phyloP scores from a whole-genome alignment of 2,113 vertebrate genomes.

The Cranoglanis bouderius region DNA sequence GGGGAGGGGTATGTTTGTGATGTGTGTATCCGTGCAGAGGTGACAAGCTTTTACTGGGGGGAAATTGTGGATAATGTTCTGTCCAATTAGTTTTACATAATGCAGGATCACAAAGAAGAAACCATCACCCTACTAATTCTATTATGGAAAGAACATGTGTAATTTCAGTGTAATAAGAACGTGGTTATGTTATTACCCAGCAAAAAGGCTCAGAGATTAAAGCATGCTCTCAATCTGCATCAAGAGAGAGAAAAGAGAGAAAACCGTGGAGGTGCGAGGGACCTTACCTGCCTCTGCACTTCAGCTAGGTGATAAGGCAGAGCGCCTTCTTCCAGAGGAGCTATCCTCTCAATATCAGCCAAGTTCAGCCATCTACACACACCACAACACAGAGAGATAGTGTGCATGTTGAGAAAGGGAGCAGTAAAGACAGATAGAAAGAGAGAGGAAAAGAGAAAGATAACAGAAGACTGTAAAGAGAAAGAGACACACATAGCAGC shows the following conservation, averaged over 20 bases:
- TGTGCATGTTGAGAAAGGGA: neutral
- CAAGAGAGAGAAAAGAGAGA: constrained; percentile 21
- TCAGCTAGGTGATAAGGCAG: constrained; percentile 89
- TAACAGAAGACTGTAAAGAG: neutral
- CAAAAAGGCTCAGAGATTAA: constrained; percentile 59
- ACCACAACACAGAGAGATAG: constrained; percentile 11
- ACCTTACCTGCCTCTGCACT: constrained; percentile 85
- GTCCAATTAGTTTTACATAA: constrained; percentile 73
- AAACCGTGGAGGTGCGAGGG: neutral
- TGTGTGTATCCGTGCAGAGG: constrained; percentile 67
- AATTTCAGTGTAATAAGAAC: constrained; percentile 62
- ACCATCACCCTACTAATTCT: constrained; percentile 71
- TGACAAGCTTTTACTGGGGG: constrained; percentile 68
- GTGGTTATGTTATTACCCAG: constrained; percentile 53
- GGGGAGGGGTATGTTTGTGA: constrained; percentile 68
- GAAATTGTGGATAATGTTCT: constrained; percentile 77
- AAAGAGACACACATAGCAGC: constrained; percentile 13
- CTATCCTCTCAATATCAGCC: constrained; percentile 92
- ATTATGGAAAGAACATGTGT: constrained; percentile 60
- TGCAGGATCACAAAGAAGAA: constrained; percentile 72
- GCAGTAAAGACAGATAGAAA: neutral
- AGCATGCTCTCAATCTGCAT: constrained; percentile 41
- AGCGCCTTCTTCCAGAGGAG: constrained; percentile 87
- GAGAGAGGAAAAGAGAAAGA: neutral
- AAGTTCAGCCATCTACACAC: constrained; percentile 84